These are phyloP conservation scores for roundworm (Caenorhabditis elegans) DNA, from an alignment of 1,140 invertebrate species.

Conservation along the genomic window WBcel235 BX284605.5:13413501-13414000, in stretches of 20 bases:
- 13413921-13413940: no score
- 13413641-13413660: neutral
- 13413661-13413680: neutral
- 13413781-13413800: no score
- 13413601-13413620: slow-evolving; percentile 15
- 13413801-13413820: no score
- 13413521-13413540: neutral
- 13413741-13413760: neutral
- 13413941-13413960: no score
- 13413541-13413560: neutral
- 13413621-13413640: neutral
- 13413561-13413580: neutral
- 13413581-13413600: slow-evolving; percentile 15
- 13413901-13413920: no score
- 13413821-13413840: no score
- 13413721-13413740: neutral
- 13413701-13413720: slow-evolving; percentile 3
- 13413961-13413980: no score
- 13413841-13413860: no score
- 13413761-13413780: no score
- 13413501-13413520: neutral
- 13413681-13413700: slow-evolving; percentile 1
- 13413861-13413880: no score
- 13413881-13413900: no score
- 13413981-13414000: no score